Base-by-base conservation (phyloP, 2,888 invertebrate species). In the Lithodes maja region DNA sequence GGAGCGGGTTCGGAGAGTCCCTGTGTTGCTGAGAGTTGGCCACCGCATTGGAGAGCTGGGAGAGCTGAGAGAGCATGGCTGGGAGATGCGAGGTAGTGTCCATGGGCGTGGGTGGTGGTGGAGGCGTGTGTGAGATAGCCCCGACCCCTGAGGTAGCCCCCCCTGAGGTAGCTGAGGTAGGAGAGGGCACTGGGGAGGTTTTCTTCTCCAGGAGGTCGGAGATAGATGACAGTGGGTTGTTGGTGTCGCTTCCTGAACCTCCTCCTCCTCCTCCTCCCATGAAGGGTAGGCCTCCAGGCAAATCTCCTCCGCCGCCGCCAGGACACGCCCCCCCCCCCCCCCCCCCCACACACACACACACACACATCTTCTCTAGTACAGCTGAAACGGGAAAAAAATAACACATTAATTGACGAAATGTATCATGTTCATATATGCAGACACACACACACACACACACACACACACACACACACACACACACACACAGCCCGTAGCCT, bases 281-380 rank as follows among this genome's bases (percentile, higher is more conserved):
- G 77, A 77, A 52, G 53, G 71, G 55, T n/a, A 69, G 53, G 3
- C 87, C 87, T 77, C 87, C 87, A 2, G 74, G 69, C 33, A 49
- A n/a, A 17, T 78, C 86, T 33, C 86, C 86, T 12, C 86, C 87
- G 2, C 86, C 86, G 53, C 83, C 82, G 7, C 82, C 86, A 61
- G 82, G 78, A 5, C 61, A n/a, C n/a, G n/a, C 87, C 3, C 83
- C 83, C 15, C 83, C 87, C 3, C 90, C 87, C n/a, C n/a, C n/a
- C n/a, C n/a, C n/a, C n/a, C n/a, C n/a, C n/a, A n/a, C n/a, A n/a
- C n/a, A n/a, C n/a, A n/a, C n/a, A n/a, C n/a, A n/a, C n/a, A n/a
- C n/a, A 83, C 91, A 91, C 91, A 91, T 91, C 85, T 91, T 91
- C 78, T 91, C 91, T 50, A 91, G 33, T 33, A 33, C 33, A 33